Conservation (phyloP, 2,888 invertebrate genomes). For the Conomelus anceps region DNA sequence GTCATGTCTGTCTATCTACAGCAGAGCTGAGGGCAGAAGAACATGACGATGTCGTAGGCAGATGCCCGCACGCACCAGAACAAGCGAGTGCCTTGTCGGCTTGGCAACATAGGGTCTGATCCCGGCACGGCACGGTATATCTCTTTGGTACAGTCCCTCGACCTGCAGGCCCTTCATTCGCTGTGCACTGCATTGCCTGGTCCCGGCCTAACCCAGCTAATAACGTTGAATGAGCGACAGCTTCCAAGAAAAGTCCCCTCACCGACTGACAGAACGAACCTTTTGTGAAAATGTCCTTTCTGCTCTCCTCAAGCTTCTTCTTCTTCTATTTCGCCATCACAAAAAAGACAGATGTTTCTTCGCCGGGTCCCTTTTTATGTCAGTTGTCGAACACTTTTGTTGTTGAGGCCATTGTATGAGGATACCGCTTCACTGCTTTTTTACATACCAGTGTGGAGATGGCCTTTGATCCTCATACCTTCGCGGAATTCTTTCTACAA, state of each 20-base stretch:
- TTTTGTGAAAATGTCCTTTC: constrained; percentile 9
- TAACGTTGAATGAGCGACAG: constrained; percentile 9
- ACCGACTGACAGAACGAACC: neutral
- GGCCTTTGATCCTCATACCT: neutral
- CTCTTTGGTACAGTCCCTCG: neutral
- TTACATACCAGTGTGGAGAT: neutral
- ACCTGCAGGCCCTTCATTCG: neutral
- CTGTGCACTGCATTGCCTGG: neutral
- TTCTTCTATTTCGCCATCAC: neutral
- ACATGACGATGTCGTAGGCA: neutral
- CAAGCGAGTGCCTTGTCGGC: neutral
- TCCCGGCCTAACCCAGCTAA: neutral
- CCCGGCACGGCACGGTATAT: neutral
- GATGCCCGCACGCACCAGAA: neutral
- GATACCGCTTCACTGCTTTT: neutral
- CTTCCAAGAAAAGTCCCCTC: constrained; percentile 13
- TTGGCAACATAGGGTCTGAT: constrained; percentile 8
- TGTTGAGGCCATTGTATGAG: neutral
- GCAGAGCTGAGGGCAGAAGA: neutral
- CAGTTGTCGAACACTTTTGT: neutral
- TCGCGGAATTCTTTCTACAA: neutral
- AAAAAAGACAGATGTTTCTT: neutral
- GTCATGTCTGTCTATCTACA: too few relatives aligned
- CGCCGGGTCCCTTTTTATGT: neutral
- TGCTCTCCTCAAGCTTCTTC: neutral